A percentile compares a stretch with the other conserved stretches of the same genome.
Conservation (phyloP, 2,888 invertebrate genomes). For the Gastrophysa polygoni region DNA sequence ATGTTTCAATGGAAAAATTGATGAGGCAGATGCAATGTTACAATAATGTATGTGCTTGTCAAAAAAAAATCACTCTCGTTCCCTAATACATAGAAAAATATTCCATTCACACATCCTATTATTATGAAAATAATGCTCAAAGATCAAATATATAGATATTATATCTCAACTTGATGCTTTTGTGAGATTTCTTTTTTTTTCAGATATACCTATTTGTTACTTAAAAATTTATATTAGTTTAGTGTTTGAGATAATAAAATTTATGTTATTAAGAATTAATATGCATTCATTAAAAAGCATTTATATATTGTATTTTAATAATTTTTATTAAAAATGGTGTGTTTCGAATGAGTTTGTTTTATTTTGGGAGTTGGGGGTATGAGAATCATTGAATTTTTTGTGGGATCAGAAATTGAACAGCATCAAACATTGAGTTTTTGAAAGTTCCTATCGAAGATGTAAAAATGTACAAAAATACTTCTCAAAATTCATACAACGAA, state of each 20-base stretch:
- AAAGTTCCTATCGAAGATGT: too few species aligned
- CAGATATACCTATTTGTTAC: conserved; percentile 32
- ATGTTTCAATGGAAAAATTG: conserved; percentile 11
- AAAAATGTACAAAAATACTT: too few species aligned
- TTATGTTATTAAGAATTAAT: conserved; percentile 36
- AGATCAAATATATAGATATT: conserved; percentile 30
- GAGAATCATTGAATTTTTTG: not conserved
- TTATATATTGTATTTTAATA: conserved; percentile 70
- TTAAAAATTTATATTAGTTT: conserved; percentile 36
- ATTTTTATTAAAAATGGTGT: conserved; percentile 77
- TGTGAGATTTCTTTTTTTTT: conserved; percentile 27
- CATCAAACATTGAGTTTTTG: too few species aligned
- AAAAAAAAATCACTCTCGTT: not conserved
- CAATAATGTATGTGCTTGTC: not conserved
- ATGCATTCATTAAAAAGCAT: conserved; percentile 60
- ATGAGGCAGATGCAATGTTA: not conserved
- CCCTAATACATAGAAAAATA: too few species aligned
- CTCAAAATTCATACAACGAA: too few species aligned
- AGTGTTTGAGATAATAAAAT: conserved; percentile 38
- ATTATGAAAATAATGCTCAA: conserved; percentile 34
- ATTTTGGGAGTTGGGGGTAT: conserved; percentile 12
- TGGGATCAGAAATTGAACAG: not conserved
- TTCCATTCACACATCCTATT: conserved; percentile 21
- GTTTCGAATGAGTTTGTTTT: conserved; percentile 58
- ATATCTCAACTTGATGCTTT: conserved; percentile 27